A percentile compares a stretch with the other conserved stretches of the same genome.
Conservation (phyloP, 2,888 invertebrate species). For the Cecidostiba fungosa region DNA sequence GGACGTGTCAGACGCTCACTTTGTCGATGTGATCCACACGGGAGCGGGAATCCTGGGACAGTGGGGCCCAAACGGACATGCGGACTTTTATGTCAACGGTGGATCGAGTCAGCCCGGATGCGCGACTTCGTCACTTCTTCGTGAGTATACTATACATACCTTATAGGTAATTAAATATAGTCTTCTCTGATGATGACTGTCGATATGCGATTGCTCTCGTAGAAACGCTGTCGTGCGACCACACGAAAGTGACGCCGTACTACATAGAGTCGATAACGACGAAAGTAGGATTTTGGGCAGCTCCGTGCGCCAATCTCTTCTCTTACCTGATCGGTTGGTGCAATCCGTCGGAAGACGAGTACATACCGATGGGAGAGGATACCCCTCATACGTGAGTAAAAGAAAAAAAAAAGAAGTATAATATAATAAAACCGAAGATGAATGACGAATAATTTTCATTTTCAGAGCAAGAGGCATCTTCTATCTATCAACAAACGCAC, state of each 20-base stretch:
- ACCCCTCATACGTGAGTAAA: constrained; percentile 88
- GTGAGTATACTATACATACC: no score
- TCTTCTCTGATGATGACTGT: neutral
- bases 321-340: constrained; percentile 94
- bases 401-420: no score
- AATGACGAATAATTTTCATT: constrained; percentile 64
- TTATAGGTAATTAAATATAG: neutral
- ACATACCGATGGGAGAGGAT: constrained; percentile 93
- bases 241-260: constrained; percentile 94
- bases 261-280: constrained; percentile 94
- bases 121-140: constrained; percentile 89
- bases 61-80: constrained; percentile 94
- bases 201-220: constrained; percentile 5
- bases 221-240: constrained; percentile 94
- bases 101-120: constrained; percentile 94
- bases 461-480: constrained; percentile 91
- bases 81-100: constrained; percentile 94
- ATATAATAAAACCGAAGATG: no score
- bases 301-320: constrained; percentile 90
- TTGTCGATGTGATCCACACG: constrained; percentile 92
- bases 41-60: constrained; percentile 94
- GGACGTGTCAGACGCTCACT: constrained; percentile 90
- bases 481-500: constrained; percentile 92
- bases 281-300: constrained; percentile 90
- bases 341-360: constrained; percentile 88